Conservation (phyloP, 1,140 invertebrate genomes). For the Meloidogyne exigua region DNA sequence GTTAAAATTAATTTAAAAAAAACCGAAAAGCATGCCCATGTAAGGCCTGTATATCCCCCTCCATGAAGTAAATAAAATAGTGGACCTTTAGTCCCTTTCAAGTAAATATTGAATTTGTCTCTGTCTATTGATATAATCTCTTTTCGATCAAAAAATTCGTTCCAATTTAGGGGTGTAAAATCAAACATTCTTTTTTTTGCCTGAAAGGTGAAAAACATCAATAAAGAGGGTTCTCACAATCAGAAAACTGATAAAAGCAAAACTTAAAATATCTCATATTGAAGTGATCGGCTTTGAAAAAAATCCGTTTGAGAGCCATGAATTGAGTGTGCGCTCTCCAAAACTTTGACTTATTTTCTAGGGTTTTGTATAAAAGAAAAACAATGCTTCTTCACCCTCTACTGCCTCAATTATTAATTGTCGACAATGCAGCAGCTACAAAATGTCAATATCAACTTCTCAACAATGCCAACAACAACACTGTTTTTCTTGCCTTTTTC, state of each 20-base stretch:
- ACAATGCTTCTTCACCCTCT: not conserved
- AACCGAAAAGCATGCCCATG: slow-evolving; percentile 58
- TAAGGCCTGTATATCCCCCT: slow-evolving; percentile 61
- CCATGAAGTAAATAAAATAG: slow-evolving; percentile 61
- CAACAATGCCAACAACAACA: not conserved
- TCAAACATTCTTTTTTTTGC: slow-evolving; percentile 7
- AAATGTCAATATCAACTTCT: not conserved
- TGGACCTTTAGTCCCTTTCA: slow-evolving; percentile 55
- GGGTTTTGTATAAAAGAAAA: not conserved
- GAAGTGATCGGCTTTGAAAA: too few relatives aligned
- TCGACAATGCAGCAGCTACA: not conserved
- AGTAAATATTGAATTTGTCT: slow-evolving; percentile 60
- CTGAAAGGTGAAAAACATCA: not conserved
- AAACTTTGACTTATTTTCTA: too few relatives aligned
- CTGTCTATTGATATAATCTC: slow-evolving; percentile 37
- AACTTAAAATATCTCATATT: too few relatives aligned
- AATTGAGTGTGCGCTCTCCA: too few relatives aligned
- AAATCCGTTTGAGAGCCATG: not conserved
- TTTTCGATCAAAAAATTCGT: slow-evolving; percentile 56
- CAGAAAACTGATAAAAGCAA: too few relatives aligned
- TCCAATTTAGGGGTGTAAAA: slow-evolving; percentile 52
- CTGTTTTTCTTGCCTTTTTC: not conserved
- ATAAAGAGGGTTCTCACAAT: not conserved
- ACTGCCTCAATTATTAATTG: not conserved
- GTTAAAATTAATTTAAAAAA: slow-evolving; percentile 20